Evolutionary conservation across 2,888 invertebrate species (phyloP).

Genomic region (Poecilus cupreus): DNA sequence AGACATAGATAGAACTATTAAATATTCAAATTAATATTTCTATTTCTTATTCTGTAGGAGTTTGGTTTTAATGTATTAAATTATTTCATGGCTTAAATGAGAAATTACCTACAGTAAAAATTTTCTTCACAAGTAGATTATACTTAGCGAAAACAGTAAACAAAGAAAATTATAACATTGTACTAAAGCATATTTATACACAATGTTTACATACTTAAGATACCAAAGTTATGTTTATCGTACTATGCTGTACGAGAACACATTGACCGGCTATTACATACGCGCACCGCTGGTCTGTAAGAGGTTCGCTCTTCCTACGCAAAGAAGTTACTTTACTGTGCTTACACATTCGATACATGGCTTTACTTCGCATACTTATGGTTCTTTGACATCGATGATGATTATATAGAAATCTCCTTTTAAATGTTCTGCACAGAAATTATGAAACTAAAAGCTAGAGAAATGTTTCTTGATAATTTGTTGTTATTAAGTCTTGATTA

Average conservation of each 20-base stretch:
- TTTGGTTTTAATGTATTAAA: too few relatives aligned
- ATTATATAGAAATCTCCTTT: not conserved
- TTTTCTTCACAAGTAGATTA: too few relatives aligned
- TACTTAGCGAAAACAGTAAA: too few relatives aligned
- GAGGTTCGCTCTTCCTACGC: conserved; percentile 20
- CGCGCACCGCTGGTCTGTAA: not conserved
- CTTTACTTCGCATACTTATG: conserved; percentile 7
- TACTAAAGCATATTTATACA: not conserved
- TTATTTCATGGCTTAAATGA: too few relatives aligned
- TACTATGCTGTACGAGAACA: not conserved
- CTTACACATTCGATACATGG: conserved; percentile 12
- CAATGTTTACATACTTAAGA: conserved; percentile 8
- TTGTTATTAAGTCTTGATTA: not conserved
- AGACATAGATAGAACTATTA: too few relatives aligned
- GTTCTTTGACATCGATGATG: conserved; percentile 24
- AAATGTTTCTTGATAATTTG: conserved; percentile 16
- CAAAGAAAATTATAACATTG: not conserved
- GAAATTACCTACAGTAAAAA: too few relatives aligned
- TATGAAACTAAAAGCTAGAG: not conserved
- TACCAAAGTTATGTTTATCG: conserved; percentile 23
- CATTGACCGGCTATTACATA: not conserved
- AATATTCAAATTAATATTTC: too few relatives aligned
- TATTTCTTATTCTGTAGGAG: too few relatives aligned
- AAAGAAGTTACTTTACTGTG: not conserved
- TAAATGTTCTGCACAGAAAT: not conserved